phyloP scores from a whole-genome alignment of 2,797 vertebrate genomes.

The Linurgus olivaceus region DNA sequence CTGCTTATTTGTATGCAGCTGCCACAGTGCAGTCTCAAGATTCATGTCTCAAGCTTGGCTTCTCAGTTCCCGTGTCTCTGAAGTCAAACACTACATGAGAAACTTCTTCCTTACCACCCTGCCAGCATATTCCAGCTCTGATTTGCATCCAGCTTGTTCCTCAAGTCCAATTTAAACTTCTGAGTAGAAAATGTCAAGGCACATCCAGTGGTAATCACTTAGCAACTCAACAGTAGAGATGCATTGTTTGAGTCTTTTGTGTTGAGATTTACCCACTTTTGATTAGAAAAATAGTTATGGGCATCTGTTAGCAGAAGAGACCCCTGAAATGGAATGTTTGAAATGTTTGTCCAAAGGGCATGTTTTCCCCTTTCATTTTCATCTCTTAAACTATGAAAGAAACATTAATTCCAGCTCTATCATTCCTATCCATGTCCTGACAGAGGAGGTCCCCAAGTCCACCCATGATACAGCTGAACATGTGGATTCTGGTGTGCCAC shows the following conservation, averaged over 20 bases:
- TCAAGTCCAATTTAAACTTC: background rate
- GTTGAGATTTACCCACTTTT: background rate
- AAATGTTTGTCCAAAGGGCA: background rate
- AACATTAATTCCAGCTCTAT: background rate
- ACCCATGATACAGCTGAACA: background rate
- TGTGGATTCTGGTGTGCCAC: background rate
- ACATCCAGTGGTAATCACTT: background rate
- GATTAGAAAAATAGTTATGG: background rate
- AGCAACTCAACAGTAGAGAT: background rate
- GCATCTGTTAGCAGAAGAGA: background rate
- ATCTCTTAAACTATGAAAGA: background rate
- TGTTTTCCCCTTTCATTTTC: background rate
- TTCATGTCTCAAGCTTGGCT: background rate
- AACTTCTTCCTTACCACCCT: background rate
- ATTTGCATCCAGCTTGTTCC: background rate
- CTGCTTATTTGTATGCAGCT: slow-evolving; percentile 45
- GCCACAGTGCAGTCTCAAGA: background rate
- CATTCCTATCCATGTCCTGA: background rate
- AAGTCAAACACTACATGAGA: background rate
- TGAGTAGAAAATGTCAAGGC: background rate
- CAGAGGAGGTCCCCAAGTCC: background rate
- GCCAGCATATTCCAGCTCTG: background rate
- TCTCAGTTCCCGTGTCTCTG: background rate
- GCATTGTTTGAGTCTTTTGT: background rate
- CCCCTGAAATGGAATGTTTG: background rate